Percentiles rank a stretch among this genome's conserved stretches.
Evolutionary conservation across 64 coral and sea anemone species (phyloP).

Genomic region (Catalaphyllia jardinei): DNA sequence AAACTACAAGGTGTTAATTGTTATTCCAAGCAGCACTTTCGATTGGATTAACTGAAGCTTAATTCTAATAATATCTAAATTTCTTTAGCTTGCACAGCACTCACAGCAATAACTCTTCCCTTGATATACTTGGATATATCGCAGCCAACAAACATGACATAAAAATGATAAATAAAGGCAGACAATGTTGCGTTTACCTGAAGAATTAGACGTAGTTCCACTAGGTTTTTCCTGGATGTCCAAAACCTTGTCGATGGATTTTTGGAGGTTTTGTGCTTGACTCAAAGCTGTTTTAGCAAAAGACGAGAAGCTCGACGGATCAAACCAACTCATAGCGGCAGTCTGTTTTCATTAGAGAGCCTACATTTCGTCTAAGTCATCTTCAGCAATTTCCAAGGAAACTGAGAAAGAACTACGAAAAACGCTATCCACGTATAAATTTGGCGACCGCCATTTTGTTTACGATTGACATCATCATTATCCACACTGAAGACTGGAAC

Average conservation of each 20-base stretch:
- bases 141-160: background rate
- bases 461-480: conserved; percentile 19
- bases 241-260: conserved; percentile 86
- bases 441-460: conserved; percentile 36
- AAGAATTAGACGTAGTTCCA: background rate
- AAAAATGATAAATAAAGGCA: background rate
- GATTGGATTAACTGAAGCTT: too few relatives aligned
- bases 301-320: conserved; percentile 72
- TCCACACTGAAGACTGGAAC: conserved; percentile 8
- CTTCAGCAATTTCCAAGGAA: conserved; percentile 3
- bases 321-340: conserved; percentile 89
- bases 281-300: conserved; percentile 80
- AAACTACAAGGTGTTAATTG: too few relatives aligned
- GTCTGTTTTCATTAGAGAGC: background rate
- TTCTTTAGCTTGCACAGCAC: too few relatives aligned
- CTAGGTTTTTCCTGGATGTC: conserved; percentile 72
- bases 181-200: background rate
- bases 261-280: conserved; percentile 67
- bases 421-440: conserved; percentile 34
- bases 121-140: too few relatives aligned
- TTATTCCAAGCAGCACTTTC: too few relatives aligned
- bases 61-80: too few relatives aligned
- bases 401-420: background rate
- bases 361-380: background rate
- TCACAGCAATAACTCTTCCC: too few relatives aligned